Base-by-base conservation (phyloP, 2,113 vertebrate species). In the Strix uralensis region DNA sequence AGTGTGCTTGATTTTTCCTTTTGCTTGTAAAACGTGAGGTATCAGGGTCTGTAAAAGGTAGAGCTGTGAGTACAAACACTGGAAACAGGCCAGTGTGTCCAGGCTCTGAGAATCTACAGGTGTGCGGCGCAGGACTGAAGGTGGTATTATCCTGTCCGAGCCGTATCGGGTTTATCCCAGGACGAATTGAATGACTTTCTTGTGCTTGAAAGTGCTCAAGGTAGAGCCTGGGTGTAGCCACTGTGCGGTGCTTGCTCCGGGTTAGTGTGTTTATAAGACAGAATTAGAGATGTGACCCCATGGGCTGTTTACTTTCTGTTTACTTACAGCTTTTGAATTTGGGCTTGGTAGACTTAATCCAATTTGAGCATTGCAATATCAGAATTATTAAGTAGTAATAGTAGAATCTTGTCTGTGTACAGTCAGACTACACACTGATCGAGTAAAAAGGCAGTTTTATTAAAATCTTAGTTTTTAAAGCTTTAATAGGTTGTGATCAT, bases 351-450 rank as follows among this genome's bases (percentile, higher is more conserved):
- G 44, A 5, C 7, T 81, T 74, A 7, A 10, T 49, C 14, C 8
- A 3, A 0, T 38, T 54, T 8, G 27, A 44, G 40, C 27, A 3
- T 3, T 7, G 61, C 52, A 10, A 36, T 17, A 8, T 6, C 32
- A 47, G 54, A 44, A 19, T 73, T 71, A 1, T 59, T 67, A 25
- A 65, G 38, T 23, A 8, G 6, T 9, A 32, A 27, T 0, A n/a
- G 26, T 29, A n/a, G 59, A 75, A 36, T 13, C 7, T 0, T 52
- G 29, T 34, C 30, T 32, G 15, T 42, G 73, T 21, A 2, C 20
- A 10, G 18, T 51, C 63, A 51, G 44, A 1, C 4, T 40, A 0
- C 9, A 2, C 2, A 0, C 26, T 8, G 9, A 44, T 54, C 19
- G 47, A 11, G 62, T 58, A n/a, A 55, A 66, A 63, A 66, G 44